Base-by-base conservation (phyloP, 1,140 invertebrate genomes). In the Chionoecetes opilio region DNA sequence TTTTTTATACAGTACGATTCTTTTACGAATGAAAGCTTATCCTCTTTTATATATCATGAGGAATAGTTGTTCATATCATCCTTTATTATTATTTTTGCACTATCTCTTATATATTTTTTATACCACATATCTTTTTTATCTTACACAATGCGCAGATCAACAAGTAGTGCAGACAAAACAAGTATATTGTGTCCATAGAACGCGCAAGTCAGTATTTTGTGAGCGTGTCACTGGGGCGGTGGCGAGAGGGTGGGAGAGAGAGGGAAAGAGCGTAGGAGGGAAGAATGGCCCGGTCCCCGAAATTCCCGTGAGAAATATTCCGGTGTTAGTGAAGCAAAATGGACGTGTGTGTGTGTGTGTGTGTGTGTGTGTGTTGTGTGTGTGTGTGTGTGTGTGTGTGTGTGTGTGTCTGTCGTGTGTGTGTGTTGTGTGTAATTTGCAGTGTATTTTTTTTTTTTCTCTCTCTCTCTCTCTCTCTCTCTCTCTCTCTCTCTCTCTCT, bases 261-360 rank as follows among this genome's bases (percentile, higher is more conserved):
- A n/a, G 5, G 63, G 63, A 21, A n/a, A 21, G 8, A n/a, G 8
- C 1, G 26, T 0, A n/a, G 63, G n/a, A n/a, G 63, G n/a, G n/a
- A n/a, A n/a, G n/a, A 75, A n/a, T n/a, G 63, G 21, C 63, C 21
- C 21, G 63, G 63, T 17, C 21, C 63, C 63, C n/a, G 21, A 75
- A 75, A 75, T 75, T 75, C 63, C 63, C 63, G 26, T 75, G 63
- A 75, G 63, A 75, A 75, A 75, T 75, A 75, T 75, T 75, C 63
- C 8, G 21, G 21, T n/a, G 63, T n/a, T 75, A 14, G 5, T 14
- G 14, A n/a, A n/a, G 63, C 63, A 75, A 75, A 75, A 75, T 75
- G 63, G 63, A 75, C n/a, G 63, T 75, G 63, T 75, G 63, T 75
- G 63, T 75, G 63, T 75, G 63, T 75, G 63, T 75, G 63, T 75